A percentile compares a stretch with the other conserved stretches of the same genome.
phyloP scores from a whole-genome alignment of 2,888 invertebrate species.

The Lepidonotus clava region DNA sequence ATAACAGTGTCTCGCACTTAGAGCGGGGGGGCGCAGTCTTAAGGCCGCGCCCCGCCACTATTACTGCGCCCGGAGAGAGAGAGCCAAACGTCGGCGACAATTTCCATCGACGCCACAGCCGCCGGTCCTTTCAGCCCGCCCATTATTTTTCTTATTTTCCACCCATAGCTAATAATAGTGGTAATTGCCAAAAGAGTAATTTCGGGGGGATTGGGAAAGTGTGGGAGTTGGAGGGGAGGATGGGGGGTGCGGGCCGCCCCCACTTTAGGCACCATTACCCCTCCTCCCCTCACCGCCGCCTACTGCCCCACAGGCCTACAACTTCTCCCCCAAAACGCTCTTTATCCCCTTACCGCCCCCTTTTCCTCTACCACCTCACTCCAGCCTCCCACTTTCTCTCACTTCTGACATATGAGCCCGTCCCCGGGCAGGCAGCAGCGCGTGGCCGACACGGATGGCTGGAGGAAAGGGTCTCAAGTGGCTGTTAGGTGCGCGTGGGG shows the following conservation, averaged over 20 bases:
- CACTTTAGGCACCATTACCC: not conserved
- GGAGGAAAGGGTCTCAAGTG: not conserved
- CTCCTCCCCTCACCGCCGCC: not conserved
- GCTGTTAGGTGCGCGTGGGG: not conserved
- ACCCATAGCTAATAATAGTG: slow-evolving; percentile 40
- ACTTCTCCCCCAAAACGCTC: slow-evolving; percentile 28
- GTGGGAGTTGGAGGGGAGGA: not conserved
- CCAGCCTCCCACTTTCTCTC: not conserved
- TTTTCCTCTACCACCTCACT: not conserved
- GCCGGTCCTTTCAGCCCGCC: not conserved
- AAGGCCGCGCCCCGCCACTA: slow-evolving; percentile 23
- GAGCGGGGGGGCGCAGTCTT: slow-evolving; percentile 12
- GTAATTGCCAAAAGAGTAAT: slow-evolving; percentile 51
- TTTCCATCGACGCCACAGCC: slow-evolving; percentile 34
- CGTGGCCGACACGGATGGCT: slow-evolving; percentile 35
- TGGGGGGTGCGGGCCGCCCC: not conserved
- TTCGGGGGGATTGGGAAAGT: not conserved
- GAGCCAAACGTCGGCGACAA: slow-evolving; percentile 35
- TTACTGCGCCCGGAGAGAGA: slow-evolving; percentile 24
- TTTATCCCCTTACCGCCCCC: slow-evolving; percentile 6
- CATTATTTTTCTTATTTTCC: slow-evolving; percentile 54
- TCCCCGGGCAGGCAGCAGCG: not conserved
- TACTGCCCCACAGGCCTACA: not conserved
- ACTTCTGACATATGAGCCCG: slow-evolving; percentile 7
- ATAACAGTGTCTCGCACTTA: slow-evolving; percentile 36